Base-by-base conservation (phyloP, 2,888 invertebrate genomes). In the Brachyopa scutellaris region DNA sequence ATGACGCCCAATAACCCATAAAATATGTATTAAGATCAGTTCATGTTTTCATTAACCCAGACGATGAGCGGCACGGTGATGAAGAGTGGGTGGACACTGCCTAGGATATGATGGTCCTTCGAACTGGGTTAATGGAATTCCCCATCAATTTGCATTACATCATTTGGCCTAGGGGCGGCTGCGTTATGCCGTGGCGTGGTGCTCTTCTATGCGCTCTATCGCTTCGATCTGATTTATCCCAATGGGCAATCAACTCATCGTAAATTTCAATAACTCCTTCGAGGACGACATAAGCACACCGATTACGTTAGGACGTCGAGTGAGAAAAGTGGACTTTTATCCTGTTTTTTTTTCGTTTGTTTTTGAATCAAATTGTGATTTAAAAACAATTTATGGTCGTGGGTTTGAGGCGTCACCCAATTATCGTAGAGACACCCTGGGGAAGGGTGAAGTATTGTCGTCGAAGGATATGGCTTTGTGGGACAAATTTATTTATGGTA, bases 161-260 rank as follows among this genome's bases (percentile, higher is more conserved):
- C 77, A 72, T 33, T 33, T 51, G 15, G 19, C 29, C 15, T 38
- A 33, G 33, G 19, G 38, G 9, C 31, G 26, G 21, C 3, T 2
- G 29, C 31, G 7, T 17, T 7, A 51, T 9, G 21, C 11, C 1
- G 8, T 26, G 26, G 17, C 21, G 7, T 21, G 21, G 11, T 36
- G 45, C 19, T 11, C 38, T 11, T 29, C 40, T 69, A 42, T 69
- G 62, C 59, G 64, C 45, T 82, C 76, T 70, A 76, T 82, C 80
- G 51, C 69, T 64, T 77, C 61, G 64, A 82, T 82, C 77, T 70
- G 76, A 66, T 64, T 62, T 69, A 82, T 70, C 70, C 77, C 76
- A 40, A 77, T 66, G 70, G 70, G 82, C 82, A 70, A 82, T 82
- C 76, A 82, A 72, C 77, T 77, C 82, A 42, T 82, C 82, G 77